Base-by-base conservation (phyloP, 2,113 vertebrate genomes). In the Otolemur garnettii region DNA sequence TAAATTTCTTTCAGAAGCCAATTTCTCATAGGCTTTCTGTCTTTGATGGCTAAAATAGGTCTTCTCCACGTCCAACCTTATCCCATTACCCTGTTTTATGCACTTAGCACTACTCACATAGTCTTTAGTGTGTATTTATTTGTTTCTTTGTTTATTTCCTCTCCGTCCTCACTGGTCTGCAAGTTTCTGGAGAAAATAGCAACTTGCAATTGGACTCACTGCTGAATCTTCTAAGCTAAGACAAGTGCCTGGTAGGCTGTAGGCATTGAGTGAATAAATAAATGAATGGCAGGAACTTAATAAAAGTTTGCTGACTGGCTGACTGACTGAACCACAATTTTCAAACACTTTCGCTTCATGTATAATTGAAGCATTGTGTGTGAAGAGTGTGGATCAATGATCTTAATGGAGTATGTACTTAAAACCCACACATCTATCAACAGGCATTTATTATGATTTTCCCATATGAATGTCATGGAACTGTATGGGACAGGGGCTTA, bases 281-380 rank as follows among this genome's bases (percentile, higher is more conserved):
- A 92, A 71, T 18, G 26, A 88, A 53, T 55, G 77, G 19, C 15
- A 90, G 71, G 26, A 85, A 86, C 60, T 86, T 92, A 81, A 71
- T 88, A 81, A 75, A 85, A 64, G n/a, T 94, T 81, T 95, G 92
- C 77, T 55, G 72, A 85, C 69, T 93, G 84, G 50, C 38, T 92
- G 74, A 75, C 38, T 91, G n/a, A 94, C 18, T 66, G 18, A 92
- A 74, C 18, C n/a, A 81, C 64, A 81, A 19, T 80, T 86, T 18
- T 91, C 60, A 96, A 93, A 81, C 68, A 45, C n/a, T 83, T 68
- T 8, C 86, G 79, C 59, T 85, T 96, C 7, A 50, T 80, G 45
- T 55, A 88, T 92, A 97, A 91, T 72, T 80, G 66, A 89, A 78
- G 12, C 35, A 18, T 81, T 74, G 35, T 26, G n/a, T 91, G 14